Conservation (phyloP, 2,888 invertebrate genomes). For the Protonemura montana region DNA sequence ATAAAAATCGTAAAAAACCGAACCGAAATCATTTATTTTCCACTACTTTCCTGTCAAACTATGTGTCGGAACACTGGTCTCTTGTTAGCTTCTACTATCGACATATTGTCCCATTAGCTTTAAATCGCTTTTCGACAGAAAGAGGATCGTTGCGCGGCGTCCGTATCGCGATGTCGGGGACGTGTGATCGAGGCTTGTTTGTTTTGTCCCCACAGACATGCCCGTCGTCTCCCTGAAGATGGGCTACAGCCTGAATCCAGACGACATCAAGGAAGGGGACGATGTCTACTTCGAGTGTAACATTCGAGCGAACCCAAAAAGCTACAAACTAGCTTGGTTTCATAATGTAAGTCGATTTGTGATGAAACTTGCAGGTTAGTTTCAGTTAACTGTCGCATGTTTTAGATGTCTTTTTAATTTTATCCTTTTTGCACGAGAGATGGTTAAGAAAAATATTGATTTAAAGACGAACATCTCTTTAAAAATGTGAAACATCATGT, state of each 20-base stretch:
- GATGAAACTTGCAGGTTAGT: neutral
- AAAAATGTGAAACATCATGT: neutral
- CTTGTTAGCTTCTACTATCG: no score
- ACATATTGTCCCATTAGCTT: no score
- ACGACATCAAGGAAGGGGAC: conserved; percentile 88
- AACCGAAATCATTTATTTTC: no score
- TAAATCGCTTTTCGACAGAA: no score
- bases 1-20: no score
- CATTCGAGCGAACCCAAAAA: conserved; percentile 83
- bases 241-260: conserved; percentile 84
- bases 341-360: conserved; percentile 70
- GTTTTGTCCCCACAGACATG: conserved; percentile 69
- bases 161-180: neutral
- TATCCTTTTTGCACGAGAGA: neutral
- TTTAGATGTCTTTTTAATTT: no score
- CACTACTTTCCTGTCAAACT: no score
- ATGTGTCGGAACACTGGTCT: no score
- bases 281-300: conserved; percentile 90
- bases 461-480: neutral
- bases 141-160: no score
- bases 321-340: conserved; percentile 85
- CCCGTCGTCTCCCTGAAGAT: conserved; percentile 83
- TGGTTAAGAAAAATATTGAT: neutral
- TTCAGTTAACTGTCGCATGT: no score
- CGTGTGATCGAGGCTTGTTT: conserved; percentile 27